phyloP scores from a whole-genome alignment of 1,140 invertebrate genomes.

The Mesaphorura yosii region DNA sequence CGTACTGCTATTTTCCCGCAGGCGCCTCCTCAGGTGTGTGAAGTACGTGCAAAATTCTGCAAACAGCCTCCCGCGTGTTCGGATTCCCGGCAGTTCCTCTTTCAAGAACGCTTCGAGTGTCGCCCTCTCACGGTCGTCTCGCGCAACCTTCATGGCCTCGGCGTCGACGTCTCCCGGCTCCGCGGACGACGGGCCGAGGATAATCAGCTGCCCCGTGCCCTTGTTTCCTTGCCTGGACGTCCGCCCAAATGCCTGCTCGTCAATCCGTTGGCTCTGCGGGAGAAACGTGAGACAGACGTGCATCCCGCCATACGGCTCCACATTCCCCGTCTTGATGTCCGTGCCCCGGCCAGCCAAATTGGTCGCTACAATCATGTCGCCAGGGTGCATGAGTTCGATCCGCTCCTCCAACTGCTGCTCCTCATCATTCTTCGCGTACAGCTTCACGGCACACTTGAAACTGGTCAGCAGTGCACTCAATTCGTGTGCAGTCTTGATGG shows the following conservation, averaged over 20 bases:
- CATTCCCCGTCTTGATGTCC: slow-evolving; percentile 20
- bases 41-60: slow-evolving; percentile 14
- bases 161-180: slow-evolving; percentile 2
- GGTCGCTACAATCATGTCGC: slow-evolving; percentile 28
- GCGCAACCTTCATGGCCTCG: slow-evolving; percentile 11
- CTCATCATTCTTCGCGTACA: neutral
- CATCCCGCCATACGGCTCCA: slow-evolving; percentile 3
- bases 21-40: neutral
- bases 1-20: too few species aligned
- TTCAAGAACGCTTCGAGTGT: slow-evolving; percentile 5
- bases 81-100: neutral
- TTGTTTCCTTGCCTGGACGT: neutral
- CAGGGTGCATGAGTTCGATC: neutral
- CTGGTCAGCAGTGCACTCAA: slow-evolving; percentile 11
- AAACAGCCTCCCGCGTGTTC: neutral
- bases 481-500: slow-evolving; percentile 28
- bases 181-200: slow-evolving; percentile 10
- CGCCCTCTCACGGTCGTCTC: slow-evolving; percentile 9
- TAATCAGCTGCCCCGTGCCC: slow-evolving; percentile 9
- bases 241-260: slow-evolving; percentile 7
- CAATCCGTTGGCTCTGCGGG: neutral
- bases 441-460: neutral
- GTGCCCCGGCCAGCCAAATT: slow-evolving; percentile 32
- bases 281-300: slow-evolving; percentile 8
- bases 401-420: neutral